Evolutionary conservation across 2,113 vertebrate genomes (phyloP), one percentile per base, ranked within the genome.

Genomic region (Gambusia holbrooki): DNA sequence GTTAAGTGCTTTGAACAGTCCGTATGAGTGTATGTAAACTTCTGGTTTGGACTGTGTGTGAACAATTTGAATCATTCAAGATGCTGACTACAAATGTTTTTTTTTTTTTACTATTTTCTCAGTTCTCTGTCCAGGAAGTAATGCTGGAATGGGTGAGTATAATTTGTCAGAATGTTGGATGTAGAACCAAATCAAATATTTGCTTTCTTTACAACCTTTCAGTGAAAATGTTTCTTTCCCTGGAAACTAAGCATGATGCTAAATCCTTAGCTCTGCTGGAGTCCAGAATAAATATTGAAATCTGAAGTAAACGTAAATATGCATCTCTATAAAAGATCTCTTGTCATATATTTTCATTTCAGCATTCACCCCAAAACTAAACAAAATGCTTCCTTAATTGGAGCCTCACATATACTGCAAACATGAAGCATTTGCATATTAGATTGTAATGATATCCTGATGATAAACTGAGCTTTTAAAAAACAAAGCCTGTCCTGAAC

Each of bases 81-180:
- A 65, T 33, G 58, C 33, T 45, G 25, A 42, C 19, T 28, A 17
- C 13, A 48, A 69, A 8, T 19, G 35, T 3, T 37, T 58, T 62
- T 4, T n/a, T n/a, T n/a, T 78, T 4, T 27, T 70, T 69, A 7
- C 79, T 4, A 2, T 62, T 28, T 83, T 94, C 93, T 80, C 90
- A 98, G 97, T 99, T 80, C 96, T 95, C 67, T 98, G 97, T 73
- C 96, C 95, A 78, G 96, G 96, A 85, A 96, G 93, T 87, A 96
- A 92, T 66, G 88, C 96, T 73, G 96, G 96, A 83, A 96, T 95
- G 92, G 94, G 96, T 97, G 94, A 94, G 96, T 93, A 72, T 81
- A 12, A 28, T 29, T 10, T 45, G 11, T 19, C 9, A 27, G 28
- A 13, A 40, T 10, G 6, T 58, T 35, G 1, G 17, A 51, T 25